Conservation (phyloP, 1,140 invertebrate genomes). For the Leptinotarsa lineolata region DNA sequence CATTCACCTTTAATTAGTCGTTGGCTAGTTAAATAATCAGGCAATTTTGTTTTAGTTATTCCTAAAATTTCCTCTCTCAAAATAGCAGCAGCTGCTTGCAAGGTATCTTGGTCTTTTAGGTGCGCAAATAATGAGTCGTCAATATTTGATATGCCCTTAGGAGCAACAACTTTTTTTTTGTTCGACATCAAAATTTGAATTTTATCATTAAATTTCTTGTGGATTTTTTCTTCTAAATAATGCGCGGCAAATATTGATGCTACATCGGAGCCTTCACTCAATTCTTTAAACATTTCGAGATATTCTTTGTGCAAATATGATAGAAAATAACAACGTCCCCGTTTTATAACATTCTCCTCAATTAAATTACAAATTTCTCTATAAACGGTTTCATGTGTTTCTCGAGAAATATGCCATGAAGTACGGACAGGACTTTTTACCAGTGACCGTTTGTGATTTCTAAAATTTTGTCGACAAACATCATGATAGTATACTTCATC, state of each 20-base stretch:
- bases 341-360: too few relatives aligned
- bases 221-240: slow-evolving; percentile 38
- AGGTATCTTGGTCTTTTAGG: slow-evolving; percentile 39
- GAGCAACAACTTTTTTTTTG: slow-evolving; percentile 38
- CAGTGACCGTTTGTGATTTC: too few relatives aligned
- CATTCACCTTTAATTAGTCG: slow-evolving; percentile 41
- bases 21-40: slow-evolving; percentile 38
- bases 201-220: slow-evolving; percentile 37
- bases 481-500: too few relatives aligned
- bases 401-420: too few relatives aligned
- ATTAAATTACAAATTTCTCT: too few relatives aligned
- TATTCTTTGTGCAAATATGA: too few relatives aligned
- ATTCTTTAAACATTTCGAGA: slow-evolving; percentile 31
- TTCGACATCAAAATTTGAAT: slow-evolving; percentile 35
- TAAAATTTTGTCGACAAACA: too few relatives aligned
- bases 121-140: slow-evolving; percentile 42
- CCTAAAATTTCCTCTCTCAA: slow-evolving; percentile 35
- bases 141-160: slow-evolving; percentile 35
- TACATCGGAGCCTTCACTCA: slow-evolving; percentile 25
- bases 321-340: too few relatives aligned
- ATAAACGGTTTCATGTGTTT: too few relatives aligned
- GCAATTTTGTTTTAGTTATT: slow-evolving; percentile 32
- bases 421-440: too few relatives aligned
- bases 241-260: slow-evolving; percentile 30
- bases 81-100: slow-evolving; percentile 39